Percentiles rank a stretch among this genome's conserved stretches.
Conservation (phyloP, 1,140 invertebrate species). For the Fopius arisanus region DNA sequence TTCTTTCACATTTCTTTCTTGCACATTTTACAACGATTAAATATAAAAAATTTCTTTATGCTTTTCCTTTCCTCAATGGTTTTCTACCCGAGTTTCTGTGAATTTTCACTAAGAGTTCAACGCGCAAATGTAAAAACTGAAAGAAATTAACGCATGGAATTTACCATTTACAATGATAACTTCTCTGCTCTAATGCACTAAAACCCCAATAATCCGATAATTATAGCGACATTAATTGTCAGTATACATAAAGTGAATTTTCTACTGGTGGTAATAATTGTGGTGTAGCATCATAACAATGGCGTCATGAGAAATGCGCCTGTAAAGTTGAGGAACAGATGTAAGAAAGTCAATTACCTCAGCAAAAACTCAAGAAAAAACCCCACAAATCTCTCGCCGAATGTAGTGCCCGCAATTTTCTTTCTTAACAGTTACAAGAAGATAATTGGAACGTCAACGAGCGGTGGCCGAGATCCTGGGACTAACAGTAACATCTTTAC, state of each 20-base stretch:
- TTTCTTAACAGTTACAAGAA: not conserved
- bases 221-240: not conserved
- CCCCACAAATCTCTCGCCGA: not conserved
- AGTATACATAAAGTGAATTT: not conserved
- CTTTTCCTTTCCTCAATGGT: no score
- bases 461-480: not conserved
- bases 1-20: no score
- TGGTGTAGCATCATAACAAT: not conserved
- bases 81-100: no score
- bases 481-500: no score
- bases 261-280: not conserved
- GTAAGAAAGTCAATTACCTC: not conserved
- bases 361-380: not conserved
- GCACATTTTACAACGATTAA: no score
- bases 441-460: slow-evolving; percentile 1
- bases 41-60: no score
- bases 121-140: no score
- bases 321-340: not conserved
- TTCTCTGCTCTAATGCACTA: no score
- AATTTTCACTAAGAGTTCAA: no score
- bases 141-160: no score
- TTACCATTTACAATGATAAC: no score
- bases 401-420: no score
- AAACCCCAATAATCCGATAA: not conserved
- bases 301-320: not conserved